Evolutionary conservation across 2,797 vertebrate genomes (phyloP).

Genomic region (Luscinia luscinia): DNA sequence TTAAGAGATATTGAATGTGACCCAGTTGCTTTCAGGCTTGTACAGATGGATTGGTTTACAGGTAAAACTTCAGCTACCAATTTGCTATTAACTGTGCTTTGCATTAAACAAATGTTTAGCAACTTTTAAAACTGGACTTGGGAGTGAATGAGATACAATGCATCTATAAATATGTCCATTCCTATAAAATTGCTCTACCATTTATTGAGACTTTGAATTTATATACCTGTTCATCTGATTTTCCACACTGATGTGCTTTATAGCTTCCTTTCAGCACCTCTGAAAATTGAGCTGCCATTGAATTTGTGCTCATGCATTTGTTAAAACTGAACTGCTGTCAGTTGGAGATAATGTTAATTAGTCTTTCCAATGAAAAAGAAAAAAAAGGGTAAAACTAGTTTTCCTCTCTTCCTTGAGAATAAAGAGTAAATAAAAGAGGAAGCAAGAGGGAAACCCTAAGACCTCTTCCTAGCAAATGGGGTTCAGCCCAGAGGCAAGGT

Average conservation of each 20-base stretch:
- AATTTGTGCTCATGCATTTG: accelerated
- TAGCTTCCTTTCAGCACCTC: not conserved
- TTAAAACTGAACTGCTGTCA: not conserved
- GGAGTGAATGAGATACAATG: accelerated
- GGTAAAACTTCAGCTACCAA: not conserved
- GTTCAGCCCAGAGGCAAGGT: accelerated
- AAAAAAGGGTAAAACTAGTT: not conserved
- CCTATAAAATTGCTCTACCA: not conserved
- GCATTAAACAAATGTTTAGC: not conserved
- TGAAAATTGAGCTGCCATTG: not conserved
- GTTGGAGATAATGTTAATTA: accelerated
- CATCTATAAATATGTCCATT: not conserved
- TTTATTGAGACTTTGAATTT: not conserved
- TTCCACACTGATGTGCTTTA: not conserved
- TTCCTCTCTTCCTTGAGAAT: not conserved
- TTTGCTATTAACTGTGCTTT: not conserved
- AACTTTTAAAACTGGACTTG: not conserved
- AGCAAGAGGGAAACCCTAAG: not conserved
- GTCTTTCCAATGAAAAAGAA: not conserved
- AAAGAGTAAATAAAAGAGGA: not conserved
- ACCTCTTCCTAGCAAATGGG: not conserved
- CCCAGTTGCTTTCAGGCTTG: not conserved
- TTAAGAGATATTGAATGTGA: not conserved
- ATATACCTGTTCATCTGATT: not conserved
- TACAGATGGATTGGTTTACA: not conserved